Conservation (phyloP, 2,888 invertebrate species). For the Heteromyza rotundicornis region DNA sequence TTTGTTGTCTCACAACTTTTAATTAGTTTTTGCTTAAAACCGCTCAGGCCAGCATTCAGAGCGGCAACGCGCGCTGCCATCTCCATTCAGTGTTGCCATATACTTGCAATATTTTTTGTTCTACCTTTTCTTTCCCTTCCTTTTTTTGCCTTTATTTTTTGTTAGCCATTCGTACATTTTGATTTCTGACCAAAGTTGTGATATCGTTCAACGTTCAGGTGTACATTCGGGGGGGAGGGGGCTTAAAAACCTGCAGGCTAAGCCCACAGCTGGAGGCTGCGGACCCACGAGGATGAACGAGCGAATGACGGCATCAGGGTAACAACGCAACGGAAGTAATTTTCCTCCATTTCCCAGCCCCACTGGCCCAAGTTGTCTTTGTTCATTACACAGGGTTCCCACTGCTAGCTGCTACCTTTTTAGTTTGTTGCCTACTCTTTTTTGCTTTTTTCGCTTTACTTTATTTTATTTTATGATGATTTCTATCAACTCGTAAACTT, state of each 20-base stretch:
- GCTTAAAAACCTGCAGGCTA: too few species aligned
- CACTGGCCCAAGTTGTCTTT: not conserved
- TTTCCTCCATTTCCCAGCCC: not conserved
- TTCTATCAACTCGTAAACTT: not conserved
- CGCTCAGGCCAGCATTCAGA: slow-evolving; percentile 24
- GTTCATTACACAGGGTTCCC: not conserved
- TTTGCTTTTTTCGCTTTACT: not conserved
- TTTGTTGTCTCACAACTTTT: slow-evolving; percentile 62
- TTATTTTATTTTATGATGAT: not conserved
- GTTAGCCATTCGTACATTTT: not conserved
- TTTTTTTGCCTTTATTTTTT: not conserved
- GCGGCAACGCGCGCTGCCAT: not conserved
- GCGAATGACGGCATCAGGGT: not conserved
- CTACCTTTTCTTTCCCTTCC: not conserved
- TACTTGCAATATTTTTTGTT: not conserved
- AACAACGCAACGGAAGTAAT: not conserved
- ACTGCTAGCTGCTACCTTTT: not conserved
- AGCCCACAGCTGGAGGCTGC: too few species aligned
- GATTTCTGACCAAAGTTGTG: not conserved
- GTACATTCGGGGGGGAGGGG: not conserved
- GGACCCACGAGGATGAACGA: not conserved
- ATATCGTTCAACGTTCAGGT: not conserved
- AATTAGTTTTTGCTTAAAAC: slow-evolving; percentile 62
- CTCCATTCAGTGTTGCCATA: not conserved
- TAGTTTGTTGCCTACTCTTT: not conserved